phyloP scores from a whole-genome alignment of 2,113 vertebrate genomes.

The Phodopus roborovskii region DNA sequence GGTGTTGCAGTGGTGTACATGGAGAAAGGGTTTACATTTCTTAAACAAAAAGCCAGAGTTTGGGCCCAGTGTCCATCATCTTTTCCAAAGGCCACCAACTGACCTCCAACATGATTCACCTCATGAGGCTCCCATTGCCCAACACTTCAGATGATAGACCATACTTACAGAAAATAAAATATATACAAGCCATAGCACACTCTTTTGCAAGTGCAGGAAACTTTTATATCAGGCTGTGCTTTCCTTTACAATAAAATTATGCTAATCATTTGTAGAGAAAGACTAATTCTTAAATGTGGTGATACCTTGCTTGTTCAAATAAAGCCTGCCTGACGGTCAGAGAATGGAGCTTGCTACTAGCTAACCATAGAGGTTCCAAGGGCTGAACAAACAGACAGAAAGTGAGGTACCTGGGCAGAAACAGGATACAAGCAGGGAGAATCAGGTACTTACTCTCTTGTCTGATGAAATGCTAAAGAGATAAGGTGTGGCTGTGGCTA shows the following conservation, averaged over 20 bases:
- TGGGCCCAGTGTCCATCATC: too few species aligned
- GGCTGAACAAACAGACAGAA: too few species aligned
- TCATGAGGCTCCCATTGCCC: neutral
- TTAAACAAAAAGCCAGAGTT: neutral
- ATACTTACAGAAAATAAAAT: neutral
- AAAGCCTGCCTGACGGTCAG: too few species aligned
- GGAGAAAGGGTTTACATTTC: neutral
- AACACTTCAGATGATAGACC: neutral
- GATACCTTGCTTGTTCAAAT: too few species aligned
- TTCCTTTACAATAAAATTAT: neutral
- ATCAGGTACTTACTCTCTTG: too few species aligned
- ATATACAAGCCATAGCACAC: neutral
- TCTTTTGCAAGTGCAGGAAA: neutral
- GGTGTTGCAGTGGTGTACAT: neutral
- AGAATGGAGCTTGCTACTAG: too few species aligned
- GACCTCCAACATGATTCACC: neutral
- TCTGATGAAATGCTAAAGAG: too few species aligned
- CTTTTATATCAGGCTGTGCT: neutral
- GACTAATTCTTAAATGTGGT: neutral
- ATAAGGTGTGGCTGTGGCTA: too few species aligned
- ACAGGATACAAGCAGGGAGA: too few species aligned
- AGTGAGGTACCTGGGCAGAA: too few species aligned
- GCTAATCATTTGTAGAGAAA: neutral
- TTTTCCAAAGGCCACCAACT: neutral
- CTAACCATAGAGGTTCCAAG: too few species aligned